phyloP scores from a whole-genome alignment of 1,140 invertebrate genomes.

The Polypedilum vanderplanki region DNA sequence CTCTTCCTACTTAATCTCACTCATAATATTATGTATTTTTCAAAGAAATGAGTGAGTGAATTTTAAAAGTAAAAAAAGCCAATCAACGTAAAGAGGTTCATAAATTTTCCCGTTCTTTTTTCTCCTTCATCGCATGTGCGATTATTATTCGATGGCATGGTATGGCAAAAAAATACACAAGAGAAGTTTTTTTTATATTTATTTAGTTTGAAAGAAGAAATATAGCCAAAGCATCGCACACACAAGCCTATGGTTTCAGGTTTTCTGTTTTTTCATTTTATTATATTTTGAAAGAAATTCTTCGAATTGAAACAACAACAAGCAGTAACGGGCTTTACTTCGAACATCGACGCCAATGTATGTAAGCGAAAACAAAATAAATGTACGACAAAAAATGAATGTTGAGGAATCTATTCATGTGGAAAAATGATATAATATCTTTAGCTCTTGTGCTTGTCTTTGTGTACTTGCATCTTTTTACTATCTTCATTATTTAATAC shows the following conservation, averaged over 20 bases:
- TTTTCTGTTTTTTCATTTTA: background rate
- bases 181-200: background rate
- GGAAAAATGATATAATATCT: slow-evolving; percentile 14
- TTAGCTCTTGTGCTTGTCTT: background rate
- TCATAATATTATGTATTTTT: too few species aligned
- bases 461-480: too few species aligned
- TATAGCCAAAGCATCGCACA: background rate
- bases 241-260: background rate
- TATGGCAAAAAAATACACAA: background rate
- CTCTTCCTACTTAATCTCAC: too few species aligned
- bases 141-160: slow-evolving; percentile 18
- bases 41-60: too few species aligned
- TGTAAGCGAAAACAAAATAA: background rate
- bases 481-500: too few species aligned
- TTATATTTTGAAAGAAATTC: background rate
- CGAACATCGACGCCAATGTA: background rate
- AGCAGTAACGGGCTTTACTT: background rate
- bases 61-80: background rate
- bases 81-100: slow-evolving; percentile 17
- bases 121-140: slow-evolving; percentile 15
- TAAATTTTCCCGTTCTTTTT: slow-evolving; percentile 19
- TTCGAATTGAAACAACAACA: slow-evolving; percentile 5
- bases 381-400: background rate
- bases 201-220: slow-evolving; percentile 6
- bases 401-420: background rate